Conservation (phyloP, 2,797 vertebrate species). For the Gymnoscopelus braueri region DNA sequence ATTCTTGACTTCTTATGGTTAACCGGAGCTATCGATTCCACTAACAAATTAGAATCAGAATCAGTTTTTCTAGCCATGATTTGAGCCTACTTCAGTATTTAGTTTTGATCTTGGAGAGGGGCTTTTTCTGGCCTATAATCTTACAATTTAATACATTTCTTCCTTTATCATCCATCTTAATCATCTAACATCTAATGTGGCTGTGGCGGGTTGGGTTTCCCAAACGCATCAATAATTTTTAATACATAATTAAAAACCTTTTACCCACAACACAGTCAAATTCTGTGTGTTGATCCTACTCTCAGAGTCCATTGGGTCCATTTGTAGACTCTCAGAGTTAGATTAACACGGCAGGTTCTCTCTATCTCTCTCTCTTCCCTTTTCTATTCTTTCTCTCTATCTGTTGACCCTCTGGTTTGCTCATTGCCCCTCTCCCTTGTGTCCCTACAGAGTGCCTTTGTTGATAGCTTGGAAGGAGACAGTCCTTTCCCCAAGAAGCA, state of each 20-base stretch:
- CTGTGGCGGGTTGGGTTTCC: slow-evolving; percentile 42
- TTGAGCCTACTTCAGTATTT: slow-evolving; percentile 14
- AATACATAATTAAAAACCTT: too few relatives aligned
- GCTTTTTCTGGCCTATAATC: slow-evolving; percentile 1
- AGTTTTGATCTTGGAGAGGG: slow-evolving; percentile 10
- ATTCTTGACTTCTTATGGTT: neutral
- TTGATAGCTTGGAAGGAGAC: slow-evolving; percentile 92
- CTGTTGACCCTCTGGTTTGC: slow-evolving; percentile 63
- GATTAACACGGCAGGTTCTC: neutral
- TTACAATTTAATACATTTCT: neutral
- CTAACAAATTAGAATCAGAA: neutral
- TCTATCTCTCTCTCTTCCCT: slow-evolving; percentile 1
- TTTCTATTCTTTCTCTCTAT: slow-evolving; percentile 23
- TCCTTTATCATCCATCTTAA: slow-evolving; percentile 32
- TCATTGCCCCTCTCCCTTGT: slow-evolving; percentile 84
- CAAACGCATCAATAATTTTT: neutral
- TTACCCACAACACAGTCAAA: too few relatives aligned
- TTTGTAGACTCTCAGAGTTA: too few relatives aligned
- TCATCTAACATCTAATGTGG: slow-evolving; percentile 8
- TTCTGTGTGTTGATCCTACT: neutral
- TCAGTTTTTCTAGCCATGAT: neutral
- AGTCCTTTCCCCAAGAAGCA: slow-evolving; percentile 89
- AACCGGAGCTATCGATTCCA: neutral
- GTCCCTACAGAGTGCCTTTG: slow-evolving; percentile 89
- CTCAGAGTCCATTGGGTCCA: too few relatives aligned